Percentiles rank a stretch among this genome's conserved stretches.
Conservation (phyloP, 2,888 invertebrate species). For the Nemurella pictetii region DNA sequence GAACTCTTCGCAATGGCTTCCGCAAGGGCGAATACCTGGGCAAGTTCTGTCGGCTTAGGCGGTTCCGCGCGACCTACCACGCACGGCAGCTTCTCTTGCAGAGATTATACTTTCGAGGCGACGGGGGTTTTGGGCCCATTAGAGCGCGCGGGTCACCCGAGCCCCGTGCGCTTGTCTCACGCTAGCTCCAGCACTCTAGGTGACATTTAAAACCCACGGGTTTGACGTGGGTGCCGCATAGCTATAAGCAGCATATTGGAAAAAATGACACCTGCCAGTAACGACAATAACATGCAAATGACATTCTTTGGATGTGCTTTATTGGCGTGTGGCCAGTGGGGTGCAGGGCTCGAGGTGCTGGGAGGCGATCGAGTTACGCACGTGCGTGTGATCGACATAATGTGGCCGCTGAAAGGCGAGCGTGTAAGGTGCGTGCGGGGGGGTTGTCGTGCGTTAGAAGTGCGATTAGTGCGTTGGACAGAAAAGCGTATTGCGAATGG, state of each 20-base stretch:
- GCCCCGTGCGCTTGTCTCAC: background rate
- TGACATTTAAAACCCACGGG: background rate
- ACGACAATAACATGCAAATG: constrained; percentile 3
- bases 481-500: background rate
- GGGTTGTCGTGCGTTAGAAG: no score
- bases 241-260: background rate
- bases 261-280: constrained; percentile 21
- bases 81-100: no score
- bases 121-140: background rate
- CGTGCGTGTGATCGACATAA: background rate
- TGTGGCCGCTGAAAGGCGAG: background rate
- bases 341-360: no score
- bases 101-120: background rate
- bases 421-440: background rate
- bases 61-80: no score
- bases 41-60: no score
- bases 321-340: background rate
- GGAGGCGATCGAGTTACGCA: no score
- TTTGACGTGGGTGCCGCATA: background rate
- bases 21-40: no score
- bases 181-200: background rate
- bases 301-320: constrained; percentile 1
- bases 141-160: background rate
- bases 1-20: no score
- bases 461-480: background rate